Evolutionary conservation across 2,888 invertebrate genomes (phyloP), one percentile per base, ranked within the genome.

Genomic region (Tanytarsus gracilentus): DNA sequence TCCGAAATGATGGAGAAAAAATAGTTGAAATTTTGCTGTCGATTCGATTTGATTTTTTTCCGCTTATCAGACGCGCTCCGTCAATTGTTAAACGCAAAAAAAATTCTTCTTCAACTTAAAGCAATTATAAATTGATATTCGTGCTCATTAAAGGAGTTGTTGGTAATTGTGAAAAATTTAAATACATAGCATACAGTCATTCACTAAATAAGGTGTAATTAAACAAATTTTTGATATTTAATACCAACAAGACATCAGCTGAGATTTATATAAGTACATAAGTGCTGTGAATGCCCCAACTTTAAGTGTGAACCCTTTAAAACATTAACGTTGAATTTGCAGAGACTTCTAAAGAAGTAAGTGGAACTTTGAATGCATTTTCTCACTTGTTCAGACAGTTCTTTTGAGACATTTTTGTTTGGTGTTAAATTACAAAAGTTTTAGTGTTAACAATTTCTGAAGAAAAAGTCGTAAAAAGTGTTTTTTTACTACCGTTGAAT

Each of bases 11-110:
- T 14, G 29, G 27, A 14, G 48, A 60, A 59, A 56, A 50, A 60
- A 60, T 60, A 60, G 60, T 60, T 50, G 60, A 60, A 60, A 60
- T 60, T 60, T 60, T 60, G 60, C 60, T 60, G 60, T 60, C 60
- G 60, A 60, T 30, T 48, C 48, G 60, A 26, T 60, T 60, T 60
- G 60, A 60, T 60, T 60, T 60, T 58, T 40, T 30, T 39, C 58
- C 26, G 30, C 48, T 25, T 27, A 58, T 48, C 21, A 44, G 44
- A 44, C 44, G 44, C 23, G 18, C 44, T 23, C 21, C 44, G 44
- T 44, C 21, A 44, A 44, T 11, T 23, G 40, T 23, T 4, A 44
- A 44, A 44, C 18, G 23, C 11, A 21, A 44, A 44, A 23, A 5
- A 23, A 36, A 14, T 36, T 36, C 16, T 36, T 36, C 16, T 30